These are phyloP conservation scores for Polypedilum pembai DNA, from an alignment of 1,140 invertebrate genomes.

Conservation along the genomic window DNA sequence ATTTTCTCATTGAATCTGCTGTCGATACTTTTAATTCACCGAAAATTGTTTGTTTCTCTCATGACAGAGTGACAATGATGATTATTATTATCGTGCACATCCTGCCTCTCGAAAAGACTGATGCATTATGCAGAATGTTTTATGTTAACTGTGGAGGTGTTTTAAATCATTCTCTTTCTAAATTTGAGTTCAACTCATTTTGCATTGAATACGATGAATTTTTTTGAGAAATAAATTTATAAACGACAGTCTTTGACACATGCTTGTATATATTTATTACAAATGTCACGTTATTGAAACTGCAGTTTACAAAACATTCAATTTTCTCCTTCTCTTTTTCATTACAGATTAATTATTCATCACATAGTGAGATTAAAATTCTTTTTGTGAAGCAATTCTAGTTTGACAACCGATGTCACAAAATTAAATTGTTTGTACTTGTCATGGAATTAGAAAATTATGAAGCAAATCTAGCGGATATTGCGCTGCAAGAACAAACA, in stretches of 20 bases:
- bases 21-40: neutral
- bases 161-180: neutral
- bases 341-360: neutral
- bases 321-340: neutral
- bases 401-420: neutral
- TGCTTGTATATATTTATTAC: too few species aligned
- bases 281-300: neutral
- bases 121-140: neutral
- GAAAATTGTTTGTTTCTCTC: conserved; percentile 21
- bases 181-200: neutral
- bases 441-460: conserved; percentile 23
- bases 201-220: neutral
- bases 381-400: neutral
- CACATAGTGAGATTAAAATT: neutral
- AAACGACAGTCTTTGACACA: too few species aligned
- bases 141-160: neutral
- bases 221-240: neutral
- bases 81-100: neutral
- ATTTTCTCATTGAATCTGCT: neutral
- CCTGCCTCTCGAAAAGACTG: neutral
- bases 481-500: conserved; percentile 25
- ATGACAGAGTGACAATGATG: conserved; percentile 18
- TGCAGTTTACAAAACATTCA: neutral
- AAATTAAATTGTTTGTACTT: neutral
- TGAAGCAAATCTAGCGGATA: conserved; percentile 26